Evolutionary conservation across 35 echinoderm and acorn worm genomes (phyloP).

Genomic region (Acanthaster planci): DNA sequence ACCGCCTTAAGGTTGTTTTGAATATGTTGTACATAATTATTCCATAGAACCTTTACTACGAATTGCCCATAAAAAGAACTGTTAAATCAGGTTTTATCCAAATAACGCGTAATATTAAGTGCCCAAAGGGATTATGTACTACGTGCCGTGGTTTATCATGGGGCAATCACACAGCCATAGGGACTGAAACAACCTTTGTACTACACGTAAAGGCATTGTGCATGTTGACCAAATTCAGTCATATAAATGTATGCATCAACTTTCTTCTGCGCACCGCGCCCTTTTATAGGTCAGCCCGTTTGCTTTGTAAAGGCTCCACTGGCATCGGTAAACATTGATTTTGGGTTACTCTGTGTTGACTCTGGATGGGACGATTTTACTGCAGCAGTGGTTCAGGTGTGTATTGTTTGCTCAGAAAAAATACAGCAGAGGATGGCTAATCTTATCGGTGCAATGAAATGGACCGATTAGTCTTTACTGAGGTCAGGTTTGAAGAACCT

Average conservation of each 20-base stretch:
- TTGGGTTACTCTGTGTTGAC: slow-evolving; percentile 3
- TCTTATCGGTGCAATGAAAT: background rate
- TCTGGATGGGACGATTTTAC: background rate
- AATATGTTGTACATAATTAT: too few species aligned
- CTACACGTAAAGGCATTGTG: background rate
- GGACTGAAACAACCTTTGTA: background rate
- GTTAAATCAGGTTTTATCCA: too few species aligned
- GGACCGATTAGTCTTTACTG: background rate
- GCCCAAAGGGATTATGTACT: too few species aligned
- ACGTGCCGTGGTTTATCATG: background rate
- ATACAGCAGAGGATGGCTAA: background rate
- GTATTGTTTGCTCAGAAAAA: background rate
- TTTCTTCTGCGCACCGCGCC: background rate
- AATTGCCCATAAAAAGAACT: too few species aligned
- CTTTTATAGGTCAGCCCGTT: background rate
- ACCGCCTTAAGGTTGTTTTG: too few species aligned
- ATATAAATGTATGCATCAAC: background rate
- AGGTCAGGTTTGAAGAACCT: too few species aligned
- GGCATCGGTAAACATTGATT: slow-evolving; percentile 17
- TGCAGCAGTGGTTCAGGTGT: background rate
- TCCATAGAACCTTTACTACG: too few species aligned
- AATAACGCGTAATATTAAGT: too few species aligned
- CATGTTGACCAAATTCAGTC: background rate
- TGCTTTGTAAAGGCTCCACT: background rate
- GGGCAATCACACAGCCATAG: background rate